Evolutionary conservation across 2,113 vertebrate genomes (phyloP).

Genomic region (Gymnogyps californianus): DNA sequence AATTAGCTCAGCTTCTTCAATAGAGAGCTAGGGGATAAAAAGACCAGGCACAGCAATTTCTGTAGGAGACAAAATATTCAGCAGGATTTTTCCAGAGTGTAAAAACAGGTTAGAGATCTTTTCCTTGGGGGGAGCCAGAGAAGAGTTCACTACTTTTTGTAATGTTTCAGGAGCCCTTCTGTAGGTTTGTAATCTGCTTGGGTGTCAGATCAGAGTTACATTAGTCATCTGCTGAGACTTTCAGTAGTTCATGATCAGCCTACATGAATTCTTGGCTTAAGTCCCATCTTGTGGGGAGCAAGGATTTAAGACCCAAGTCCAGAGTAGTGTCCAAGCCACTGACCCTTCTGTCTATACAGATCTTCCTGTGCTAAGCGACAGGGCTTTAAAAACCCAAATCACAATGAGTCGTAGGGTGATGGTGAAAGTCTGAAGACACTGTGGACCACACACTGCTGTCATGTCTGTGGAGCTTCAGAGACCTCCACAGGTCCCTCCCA

Average conservation of each 20-base stretch:
- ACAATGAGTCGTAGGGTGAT: neutral
- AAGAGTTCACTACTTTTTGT: neutral
- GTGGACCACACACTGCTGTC: neutral
- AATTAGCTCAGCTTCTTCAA: neutral
- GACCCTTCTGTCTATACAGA: neutral
- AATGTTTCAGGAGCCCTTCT: neutral
- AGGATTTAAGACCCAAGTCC: neutral
- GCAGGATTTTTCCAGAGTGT: neutral
- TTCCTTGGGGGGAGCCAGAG: neutral
- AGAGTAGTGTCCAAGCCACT: neutral
- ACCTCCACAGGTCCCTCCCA: neutral
- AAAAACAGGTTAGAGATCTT: neutral
- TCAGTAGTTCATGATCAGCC: neutral
- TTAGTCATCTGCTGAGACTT: neutral
- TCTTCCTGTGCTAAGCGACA: neutral
- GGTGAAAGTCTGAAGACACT: neutral
- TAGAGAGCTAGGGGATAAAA: neutral
- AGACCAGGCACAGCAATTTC: neutral
- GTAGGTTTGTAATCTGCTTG: neutral
- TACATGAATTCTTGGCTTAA: neutral
- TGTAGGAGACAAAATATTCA: neutral
- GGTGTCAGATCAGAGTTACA: neutral
- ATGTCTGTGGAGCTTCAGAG: neutral
- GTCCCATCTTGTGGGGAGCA: neutral
- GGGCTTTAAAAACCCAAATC: neutral